Percentiles rank a stretch among this genome's conserved stretches.
These are phyloP conservation scores for Ianthella basta DNA, from an alignment of 37 sponge, comb jelly and placozoan species.

Conservation along the genomic window DNA sequence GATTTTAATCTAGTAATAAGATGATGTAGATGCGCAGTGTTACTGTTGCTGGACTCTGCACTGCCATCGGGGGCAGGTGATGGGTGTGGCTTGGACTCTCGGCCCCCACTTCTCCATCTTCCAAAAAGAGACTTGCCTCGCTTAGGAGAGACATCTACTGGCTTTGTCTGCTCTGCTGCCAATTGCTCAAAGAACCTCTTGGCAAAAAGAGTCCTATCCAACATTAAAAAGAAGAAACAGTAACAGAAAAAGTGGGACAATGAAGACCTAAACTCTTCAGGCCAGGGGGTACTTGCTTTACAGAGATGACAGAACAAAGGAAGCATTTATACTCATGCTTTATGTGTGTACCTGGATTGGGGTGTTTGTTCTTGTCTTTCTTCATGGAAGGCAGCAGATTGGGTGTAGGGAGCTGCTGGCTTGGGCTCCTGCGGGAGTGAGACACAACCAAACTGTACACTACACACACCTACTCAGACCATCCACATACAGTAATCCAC, in stretches of 20 bases:
- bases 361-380: too few species aligned
- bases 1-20: slow-evolving; percentile 9
- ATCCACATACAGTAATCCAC: too few species aligned
- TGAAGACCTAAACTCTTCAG: background rate
- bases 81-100: slow-evolving; percentile 11
- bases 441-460: too few species aligned
- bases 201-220: background rate
- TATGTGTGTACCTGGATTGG: too few species aligned
- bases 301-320: background rate
- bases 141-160: background rate
- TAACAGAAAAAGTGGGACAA: background rate
- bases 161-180: slow-evolving; percentile 21
- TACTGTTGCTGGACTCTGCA: background rate
- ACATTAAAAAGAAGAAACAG: background rate
- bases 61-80: too few species aligned
- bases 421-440: too few species aligned
- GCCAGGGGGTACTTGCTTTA: background rate
- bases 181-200: slow-evolving; percentile 17
- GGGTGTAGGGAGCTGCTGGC: too few species aligned
- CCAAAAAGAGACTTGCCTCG: slow-evolving; percentile 14
- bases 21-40: background rate
- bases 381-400: too few species aligned
- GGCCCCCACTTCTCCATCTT: background rate
- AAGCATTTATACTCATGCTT: too few species aligned
- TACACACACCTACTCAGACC: too few species aligned